phyloP scores from a whole-genome alignment of 2,113 vertebrate genomes.

The Python bivittatus region DNA sequence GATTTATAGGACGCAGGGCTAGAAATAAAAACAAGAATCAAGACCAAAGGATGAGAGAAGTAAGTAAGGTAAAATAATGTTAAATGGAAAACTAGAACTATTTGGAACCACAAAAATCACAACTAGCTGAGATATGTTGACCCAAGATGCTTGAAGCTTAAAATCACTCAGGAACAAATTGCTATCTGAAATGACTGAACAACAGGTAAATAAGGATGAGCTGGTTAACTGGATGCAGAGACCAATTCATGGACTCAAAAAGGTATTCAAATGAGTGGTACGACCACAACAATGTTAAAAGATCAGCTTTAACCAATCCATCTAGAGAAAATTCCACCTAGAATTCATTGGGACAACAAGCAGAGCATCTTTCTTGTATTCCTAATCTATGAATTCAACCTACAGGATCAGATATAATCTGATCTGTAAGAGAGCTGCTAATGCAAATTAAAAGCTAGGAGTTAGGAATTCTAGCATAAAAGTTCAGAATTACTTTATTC shows the following conservation, averaged over 20 bases:
- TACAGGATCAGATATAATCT: background rate
- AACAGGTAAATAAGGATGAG: no score
- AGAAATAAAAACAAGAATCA: background rate
- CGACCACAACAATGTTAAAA: background rate
- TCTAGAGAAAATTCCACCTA: background rate
- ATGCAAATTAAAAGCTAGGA: background rate
- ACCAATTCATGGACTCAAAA: no score
- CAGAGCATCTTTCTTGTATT: background rate
- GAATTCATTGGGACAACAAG: background rate
- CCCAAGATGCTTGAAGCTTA: background rate
- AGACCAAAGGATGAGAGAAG: background rate
- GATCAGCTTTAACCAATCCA: background rate
- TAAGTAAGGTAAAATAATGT: background rate
- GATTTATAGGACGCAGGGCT: background rate
- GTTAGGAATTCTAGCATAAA: background rate
- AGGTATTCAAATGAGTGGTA: background rate
- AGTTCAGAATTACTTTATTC: background rate
- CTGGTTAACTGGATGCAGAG: no score
- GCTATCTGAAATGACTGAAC: background rate
- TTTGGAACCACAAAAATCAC: background rate
- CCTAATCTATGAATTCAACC: background rate
- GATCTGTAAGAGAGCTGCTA: background rate
- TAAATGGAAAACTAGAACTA: background rate
- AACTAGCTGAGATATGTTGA: background rate
- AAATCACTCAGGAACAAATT: background rate